These are phyloP conservation scores for Takifugu rubripes DNA, from an alignment of 2,797 vertebrate genomes.

Conservation along the genomic window DNA sequence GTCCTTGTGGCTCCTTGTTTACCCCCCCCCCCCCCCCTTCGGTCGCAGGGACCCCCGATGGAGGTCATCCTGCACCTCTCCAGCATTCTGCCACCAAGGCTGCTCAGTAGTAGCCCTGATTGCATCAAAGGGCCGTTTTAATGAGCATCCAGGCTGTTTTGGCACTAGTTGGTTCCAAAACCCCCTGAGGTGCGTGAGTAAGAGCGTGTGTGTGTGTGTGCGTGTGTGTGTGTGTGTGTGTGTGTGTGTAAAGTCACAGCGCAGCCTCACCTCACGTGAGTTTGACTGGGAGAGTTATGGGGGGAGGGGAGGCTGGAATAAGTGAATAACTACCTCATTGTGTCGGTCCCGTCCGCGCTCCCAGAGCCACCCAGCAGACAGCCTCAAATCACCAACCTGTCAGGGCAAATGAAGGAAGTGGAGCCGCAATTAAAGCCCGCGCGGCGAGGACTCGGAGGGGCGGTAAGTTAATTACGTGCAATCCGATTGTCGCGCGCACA, in stretches of 20 bases:
- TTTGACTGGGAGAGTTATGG: constrained; percentile 49
- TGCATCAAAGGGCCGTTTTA: constrained; percentile 54
- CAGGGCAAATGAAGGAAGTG: constrained; percentile 31
- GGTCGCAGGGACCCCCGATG: constrained; percentile 39
- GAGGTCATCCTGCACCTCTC: neutral
- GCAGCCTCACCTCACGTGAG: constrained; percentile 46
- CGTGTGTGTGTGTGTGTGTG: constrained; percentile 27
- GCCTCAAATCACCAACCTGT: constrained; percentile 39
- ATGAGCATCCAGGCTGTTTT: constrained; percentile 50
- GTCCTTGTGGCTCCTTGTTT: constrained; percentile 32
- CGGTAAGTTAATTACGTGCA: constrained; percentile 54
- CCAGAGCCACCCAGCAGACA: constrained; percentile 24
- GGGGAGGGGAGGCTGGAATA: constrained; percentile 46
- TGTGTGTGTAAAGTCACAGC: constrained; percentile 40
- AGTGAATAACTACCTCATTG: constrained; percentile 63
- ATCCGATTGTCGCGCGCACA: constrained; percentile 53
- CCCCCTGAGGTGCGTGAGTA: constrained; percentile 42
- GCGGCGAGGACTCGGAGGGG: constrained; percentile 35
- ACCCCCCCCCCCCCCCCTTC: no score
- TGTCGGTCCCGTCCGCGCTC: constrained; percentile 25
- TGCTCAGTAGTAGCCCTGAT: constrained; percentile 34
- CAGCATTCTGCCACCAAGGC: neutral
- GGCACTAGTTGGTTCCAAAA: constrained; percentile 38
- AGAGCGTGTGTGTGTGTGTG: constrained; percentile 28
- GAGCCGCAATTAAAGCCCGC: constrained; percentile 36